phyloP scores from a whole-genome alignment of 2,113 vertebrate species.

The Tichodroma muraria region DNA sequence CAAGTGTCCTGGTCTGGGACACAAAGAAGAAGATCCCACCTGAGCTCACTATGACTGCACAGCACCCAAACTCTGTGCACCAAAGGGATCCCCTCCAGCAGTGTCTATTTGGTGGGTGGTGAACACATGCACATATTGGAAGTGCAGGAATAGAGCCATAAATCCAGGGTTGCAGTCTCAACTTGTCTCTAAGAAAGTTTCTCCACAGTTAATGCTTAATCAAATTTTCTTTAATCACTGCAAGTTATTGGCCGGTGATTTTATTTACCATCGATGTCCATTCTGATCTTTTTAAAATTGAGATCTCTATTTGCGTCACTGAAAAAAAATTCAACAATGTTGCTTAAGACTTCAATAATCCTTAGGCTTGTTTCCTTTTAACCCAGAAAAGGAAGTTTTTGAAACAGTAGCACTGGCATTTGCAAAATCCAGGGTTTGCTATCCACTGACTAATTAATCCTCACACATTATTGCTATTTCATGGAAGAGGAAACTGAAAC shows the following conservation, averaged over 20 bases:
- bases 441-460: conserved; percentile 24
- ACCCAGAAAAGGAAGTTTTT: conserved; percentile 36
- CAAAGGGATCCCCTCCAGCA: background rate
- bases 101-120: accelerated
- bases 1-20: background rate
- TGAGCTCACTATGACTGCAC: background rate
- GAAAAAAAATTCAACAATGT: conserved; percentile 35
- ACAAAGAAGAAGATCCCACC: background rate
- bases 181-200: conserved; percentile 36
- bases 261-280: conserved; percentile 34
- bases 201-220: conserved; percentile 51
- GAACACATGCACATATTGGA: background rate
- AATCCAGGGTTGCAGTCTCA: background rate
- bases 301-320: conserved; percentile 43
- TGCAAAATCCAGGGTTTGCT: conserved; percentile 12
- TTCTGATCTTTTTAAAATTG: conserved; percentile 20
- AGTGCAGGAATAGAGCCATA: background rate
- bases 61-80: background rate
- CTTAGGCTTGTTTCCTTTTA: conserved; percentile 37
- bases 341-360: conserved; percentile 47
- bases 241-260: background rate
- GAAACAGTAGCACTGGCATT: background rate
- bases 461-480: conserved; percentile 1
- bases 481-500: conserved; percentile 9
- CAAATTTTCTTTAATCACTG: conserved; percentile 41